Conservation (phyloP, 2,113 vertebrate species). For the Balaenoptera acutorostrata region DNA sequence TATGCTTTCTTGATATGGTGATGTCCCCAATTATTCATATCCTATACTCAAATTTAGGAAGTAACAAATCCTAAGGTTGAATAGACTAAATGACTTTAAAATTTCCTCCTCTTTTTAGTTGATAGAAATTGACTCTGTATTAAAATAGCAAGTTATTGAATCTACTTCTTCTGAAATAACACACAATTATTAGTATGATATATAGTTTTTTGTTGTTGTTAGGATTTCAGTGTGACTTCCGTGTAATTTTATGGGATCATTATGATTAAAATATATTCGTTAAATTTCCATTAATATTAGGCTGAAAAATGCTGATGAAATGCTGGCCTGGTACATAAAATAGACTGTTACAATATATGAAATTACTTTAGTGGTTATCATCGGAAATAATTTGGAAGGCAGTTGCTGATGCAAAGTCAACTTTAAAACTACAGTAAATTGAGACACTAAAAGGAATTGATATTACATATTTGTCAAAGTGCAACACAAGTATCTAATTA, state of each 20-base stretch:
- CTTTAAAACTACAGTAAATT: conserved; percentile 42
- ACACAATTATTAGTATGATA: not conserved
- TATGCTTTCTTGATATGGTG: not conserved
- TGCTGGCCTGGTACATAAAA: not conserved
- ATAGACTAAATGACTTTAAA: conserved; percentile 7
- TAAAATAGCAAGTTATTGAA: conserved; percentile 20
- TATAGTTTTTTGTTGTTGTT: not conserved
- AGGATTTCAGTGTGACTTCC: not conserved
- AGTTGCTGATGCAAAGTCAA: conserved; percentile 26
- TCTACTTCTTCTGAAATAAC: not conserved
- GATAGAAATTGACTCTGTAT: not conserved
- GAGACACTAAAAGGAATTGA: conserved; percentile 10
- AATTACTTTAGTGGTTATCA: conserved; percentile 18
- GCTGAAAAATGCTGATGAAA: not conserved
- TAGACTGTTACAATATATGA: not conserved
- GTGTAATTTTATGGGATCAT: not conserved
- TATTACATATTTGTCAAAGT: not conserved
- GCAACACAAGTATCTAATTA: not conserved
- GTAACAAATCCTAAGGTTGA: not conserved
- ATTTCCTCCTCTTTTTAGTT: not conserved
- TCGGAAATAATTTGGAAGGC: conserved; percentile 48
- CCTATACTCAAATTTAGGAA: conserved; percentile 6
- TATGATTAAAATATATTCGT: conserved; percentile 2
- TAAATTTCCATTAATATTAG: conserved; percentile 25
- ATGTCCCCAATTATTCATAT: not conserved